phyloP scores from a whole-genome alignment of 2,888 invertebrate species.

The Trachelus tabidus region DNA sequence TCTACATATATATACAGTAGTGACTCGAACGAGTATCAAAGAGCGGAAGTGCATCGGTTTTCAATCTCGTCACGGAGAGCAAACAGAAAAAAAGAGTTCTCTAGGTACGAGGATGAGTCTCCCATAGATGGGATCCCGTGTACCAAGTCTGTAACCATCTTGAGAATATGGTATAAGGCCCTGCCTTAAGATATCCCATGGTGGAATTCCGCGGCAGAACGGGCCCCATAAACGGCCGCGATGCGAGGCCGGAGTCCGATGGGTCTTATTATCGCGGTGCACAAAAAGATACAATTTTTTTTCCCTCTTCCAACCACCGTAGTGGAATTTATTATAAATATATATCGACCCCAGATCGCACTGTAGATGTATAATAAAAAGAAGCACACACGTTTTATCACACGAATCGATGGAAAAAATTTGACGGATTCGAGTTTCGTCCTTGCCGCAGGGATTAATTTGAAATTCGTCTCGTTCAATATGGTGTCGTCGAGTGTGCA shows the following conservation, averaged over 20 bases:
- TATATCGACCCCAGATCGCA: background rate
- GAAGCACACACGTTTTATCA: too few relatives aligned
- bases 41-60: background rate
- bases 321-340: background rate
- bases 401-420: too few relatives aligned
- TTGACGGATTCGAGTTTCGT: too few relatives aligned
- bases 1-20: background rate
- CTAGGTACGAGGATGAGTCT: background rate
- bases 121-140: background rate
- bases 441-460: too few relatives aligned
- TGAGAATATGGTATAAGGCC: conserved; percentile 12
- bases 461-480: too few relatives aligned
- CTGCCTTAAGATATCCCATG: conserved; percentile 17
- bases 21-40: background rate
- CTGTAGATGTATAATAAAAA: too few relatives aligned
- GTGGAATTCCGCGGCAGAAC: conserved; percentile 16
- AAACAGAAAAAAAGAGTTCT: background rate
- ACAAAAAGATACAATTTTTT: background rate
- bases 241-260: conserved; percentile 28
- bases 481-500: too few relatives aligned
- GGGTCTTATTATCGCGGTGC: conserved; percentile 15
- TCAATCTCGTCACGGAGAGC: background rate
- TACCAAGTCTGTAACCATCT: background rate
- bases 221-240: conserved; percentile 26
- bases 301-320: background rate